Evolutionary conservation across 2,113 vertebrate species (phyloP).

Genomic region (Scophthalmus maximus): DNA sequence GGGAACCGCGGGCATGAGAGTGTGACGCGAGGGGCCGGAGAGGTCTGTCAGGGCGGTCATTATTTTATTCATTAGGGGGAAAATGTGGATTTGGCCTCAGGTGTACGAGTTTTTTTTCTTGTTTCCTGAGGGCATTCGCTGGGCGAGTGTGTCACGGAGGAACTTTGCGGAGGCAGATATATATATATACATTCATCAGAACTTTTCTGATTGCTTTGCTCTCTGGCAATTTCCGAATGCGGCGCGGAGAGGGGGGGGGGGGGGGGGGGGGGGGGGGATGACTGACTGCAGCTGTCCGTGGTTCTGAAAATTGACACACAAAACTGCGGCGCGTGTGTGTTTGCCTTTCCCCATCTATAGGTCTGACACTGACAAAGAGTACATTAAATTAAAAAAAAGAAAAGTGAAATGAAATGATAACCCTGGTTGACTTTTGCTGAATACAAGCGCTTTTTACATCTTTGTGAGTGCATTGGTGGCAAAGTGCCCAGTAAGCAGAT

Average conservation of each 20-base stretch:
- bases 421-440: slow-evolving; percentile 2
- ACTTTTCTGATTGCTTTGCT: slow-evolving; percentile 65
- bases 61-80: slow-evolving; percentile 65
- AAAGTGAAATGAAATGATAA: slow-evolving; percentile 11
- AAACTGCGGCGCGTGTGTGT: slow-evolving; percentile 4
- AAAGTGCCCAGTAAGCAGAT: slow-evolving; percentile 19
- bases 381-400: too few relatives aligned
- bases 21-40: slow-evolving; percentile 42
- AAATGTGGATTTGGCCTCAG: slow-evolving; percentile 64
- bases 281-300: slow-evolving; percentile 44
- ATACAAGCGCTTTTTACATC: slow-evolving; percentile 23
- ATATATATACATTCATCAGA: slow-evolving; percentile 57
- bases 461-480: slow-evolving; percentile 19
- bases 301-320: slow-evolving; percentile 52
- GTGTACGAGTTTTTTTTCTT: slow-evolving; percentile 56
- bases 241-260: slow-evolving; percentile 1
- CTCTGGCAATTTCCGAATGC: slow-evolving; percentile 44
- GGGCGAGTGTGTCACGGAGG: slow-evolving; percentile 49
- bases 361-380: slow-evolving; percentile 12
- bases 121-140: too few relatives aligned
- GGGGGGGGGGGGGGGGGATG: slow-evolving; percentile 32
- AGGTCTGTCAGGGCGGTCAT: slow-evolving; percentile 64
- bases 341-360: not conserved
- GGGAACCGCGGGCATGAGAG: slow-evolving; percentile 47
- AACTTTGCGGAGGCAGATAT: slow-evolving; percentile 44